Evolutionary conservation across 2,113 vertebrate species (phyloP), one percentile per base, ranked within the genome.

Genomic region (Cyanoliseus patagonus): DNA sequence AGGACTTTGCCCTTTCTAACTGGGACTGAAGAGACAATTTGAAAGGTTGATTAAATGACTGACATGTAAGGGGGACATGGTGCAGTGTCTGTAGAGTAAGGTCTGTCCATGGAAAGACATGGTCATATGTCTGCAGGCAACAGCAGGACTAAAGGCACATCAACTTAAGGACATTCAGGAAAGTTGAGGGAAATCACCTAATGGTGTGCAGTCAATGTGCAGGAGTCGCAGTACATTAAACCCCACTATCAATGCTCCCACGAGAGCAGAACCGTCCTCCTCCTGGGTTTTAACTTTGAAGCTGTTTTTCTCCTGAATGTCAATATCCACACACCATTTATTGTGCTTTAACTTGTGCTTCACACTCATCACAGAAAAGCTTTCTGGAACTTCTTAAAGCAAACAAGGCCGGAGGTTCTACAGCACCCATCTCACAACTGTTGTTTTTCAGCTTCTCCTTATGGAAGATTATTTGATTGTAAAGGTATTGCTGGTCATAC

Each of bases 21-120:
- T 30, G 35, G 63, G 89, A 55, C 51, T 18, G 78, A 70, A 47
- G 89, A 81, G 81, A 83, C 67, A 47, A 92, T 85, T 85, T 80
- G 82, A 94, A 95, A 95, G 95, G 91, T 92, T 96, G 94, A 94
- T 93, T 84, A 95, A 96, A 84, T 66, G 80, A 91, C 55, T 79
- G 88, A 93, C 80, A 84, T 1, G 1, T 19, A 37, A 68, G 44
- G 44, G 69, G 52, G 9, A 13, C 35, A 4, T 0, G 5, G 72
- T 0, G 2, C 64, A 42, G 13, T 7, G 64, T 52, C 35, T 69
- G 86, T 33, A 77, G 68, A 78, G 41, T 17, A 80, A 92, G 73
- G 86, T 41, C 88, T 49, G 70, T 33, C 88, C 55, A 6, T 9
- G 46, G 83, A 62, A 86, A 75, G 80, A 19, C 0, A 0, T 0